phyloP scores from a whole-genome alignment of 2,113 vertebrate species.

The Irena cyanogastra region DNA sequence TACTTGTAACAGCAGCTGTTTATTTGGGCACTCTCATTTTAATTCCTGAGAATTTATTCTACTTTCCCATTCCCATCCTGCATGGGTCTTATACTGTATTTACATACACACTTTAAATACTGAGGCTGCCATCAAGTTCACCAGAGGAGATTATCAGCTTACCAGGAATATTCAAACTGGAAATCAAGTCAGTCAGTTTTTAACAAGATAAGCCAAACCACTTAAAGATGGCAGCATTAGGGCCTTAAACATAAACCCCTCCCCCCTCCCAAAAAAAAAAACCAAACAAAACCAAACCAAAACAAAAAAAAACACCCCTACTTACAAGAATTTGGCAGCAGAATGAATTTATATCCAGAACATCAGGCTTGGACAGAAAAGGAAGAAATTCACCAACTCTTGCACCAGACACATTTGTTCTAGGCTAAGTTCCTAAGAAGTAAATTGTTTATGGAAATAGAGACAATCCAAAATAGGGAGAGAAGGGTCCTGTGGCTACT shows the following conservation, averaged over 20 bases:
- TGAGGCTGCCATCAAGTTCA: background rate
- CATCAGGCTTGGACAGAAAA: background rate
- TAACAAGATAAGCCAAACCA: background rate
- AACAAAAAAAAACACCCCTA: background rate
- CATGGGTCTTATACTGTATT: background rate
- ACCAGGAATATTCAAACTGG: background rate
- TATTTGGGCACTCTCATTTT: background rate
- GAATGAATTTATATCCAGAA: background rate
- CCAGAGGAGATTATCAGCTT: background rate
- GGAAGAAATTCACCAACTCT: background rate
- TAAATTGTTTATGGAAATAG: background rate
- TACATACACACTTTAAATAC: background rate
- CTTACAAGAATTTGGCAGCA: background rate
- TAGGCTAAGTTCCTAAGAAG: background rate
- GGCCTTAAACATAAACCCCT: background rate
- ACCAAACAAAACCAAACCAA: no score
- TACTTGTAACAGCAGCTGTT: background rate
- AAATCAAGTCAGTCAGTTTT: background rate
- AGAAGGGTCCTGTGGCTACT: background rate
- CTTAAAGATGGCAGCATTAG: background rate
- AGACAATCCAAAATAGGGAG: background rate
- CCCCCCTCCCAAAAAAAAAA: background rate
- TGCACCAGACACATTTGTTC: background rate
- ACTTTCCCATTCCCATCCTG: background rate
- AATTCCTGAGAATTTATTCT: background rate